A percentile compares a stretch with the other conserved stretches of the same genome.
Conservation (phyloP, 2,113 vertebrate genomes). For the Riparia riparia region DNA sequence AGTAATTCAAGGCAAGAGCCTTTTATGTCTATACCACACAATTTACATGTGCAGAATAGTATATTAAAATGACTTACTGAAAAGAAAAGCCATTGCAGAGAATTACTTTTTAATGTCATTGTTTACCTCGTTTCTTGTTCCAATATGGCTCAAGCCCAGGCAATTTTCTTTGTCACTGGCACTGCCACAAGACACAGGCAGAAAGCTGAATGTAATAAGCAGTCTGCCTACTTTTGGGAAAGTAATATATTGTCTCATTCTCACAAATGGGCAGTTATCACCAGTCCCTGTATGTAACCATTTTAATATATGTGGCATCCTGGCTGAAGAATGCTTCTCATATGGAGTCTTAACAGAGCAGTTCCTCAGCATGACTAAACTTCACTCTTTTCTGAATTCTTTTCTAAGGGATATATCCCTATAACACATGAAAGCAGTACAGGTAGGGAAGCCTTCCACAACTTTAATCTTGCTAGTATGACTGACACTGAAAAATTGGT, state of each 20-base stretch:
- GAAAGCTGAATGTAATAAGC: slow-evolving; percentile 20
- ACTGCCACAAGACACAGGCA: not conserved
- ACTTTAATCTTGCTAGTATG: not conserved
- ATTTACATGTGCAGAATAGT: slow-evolving; percentile 16
- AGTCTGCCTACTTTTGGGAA: slow-evolving; percentile 16
- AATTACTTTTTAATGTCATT: slow-evolving; percentile 46
- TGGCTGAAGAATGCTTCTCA: not conserved
- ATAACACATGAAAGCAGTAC: not conserved
- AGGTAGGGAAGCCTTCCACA: not conserved
- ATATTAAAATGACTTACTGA: not conserved
- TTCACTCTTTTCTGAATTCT: not conserved
- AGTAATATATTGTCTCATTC: slow-evolving; percentile 3
- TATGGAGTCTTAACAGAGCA: not conserved
- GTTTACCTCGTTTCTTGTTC: slow-evolving; percentile 41
- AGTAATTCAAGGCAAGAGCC: not conserved
- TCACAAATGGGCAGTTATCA: not conserved
- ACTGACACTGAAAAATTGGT: not conserved
- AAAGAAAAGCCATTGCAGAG: slow-evolving; percentile 25
- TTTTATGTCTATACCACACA: not conserved
- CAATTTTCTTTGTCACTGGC: slow-evolving; percentile 38
- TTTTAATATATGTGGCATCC: not conserved
- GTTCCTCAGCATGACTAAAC: not conserved
- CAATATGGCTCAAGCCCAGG: not conserved
- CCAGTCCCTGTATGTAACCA: not conserved
- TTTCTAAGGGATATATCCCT: not conserved